Base-by-base conservation (phyloP, 35 echinoderm and acorn worm genomes). In the Ophioderma brevispina region DNA sequence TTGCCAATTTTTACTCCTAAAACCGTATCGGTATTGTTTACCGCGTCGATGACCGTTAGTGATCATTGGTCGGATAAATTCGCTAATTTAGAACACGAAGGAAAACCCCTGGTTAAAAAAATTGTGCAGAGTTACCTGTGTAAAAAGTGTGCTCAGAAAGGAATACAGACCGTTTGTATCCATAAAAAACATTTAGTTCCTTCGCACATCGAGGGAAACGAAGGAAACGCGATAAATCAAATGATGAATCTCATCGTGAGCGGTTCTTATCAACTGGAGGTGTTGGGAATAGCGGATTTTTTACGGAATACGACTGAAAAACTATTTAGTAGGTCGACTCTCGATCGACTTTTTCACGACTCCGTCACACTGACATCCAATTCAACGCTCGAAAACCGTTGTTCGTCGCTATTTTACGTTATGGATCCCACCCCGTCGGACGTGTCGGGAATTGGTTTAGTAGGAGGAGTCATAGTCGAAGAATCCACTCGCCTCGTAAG, bases 51-150 rank as follows among this genome's bases (percentile, higher is more conserved):
- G 59, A 70, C 59, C 6, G 59, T 70, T 2, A 70, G 59, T 25
- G 28, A 30, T 70, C 59, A 70, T 70, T 70, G 59, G 59, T 70
- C 59, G 59, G 59, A 70, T 25, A 70, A 70, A 70, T 70, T 70
- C n/a, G 59, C 59, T 70, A 2, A 3, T 3, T 25, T 70, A 2
- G 2, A 8, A 18, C n/a, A 70, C 28, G 10, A 30, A 70, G 28
- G 28, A 15, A 8, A 25, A 15, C 59, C 59, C 2, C 23, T 70
- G 17, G 59, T 70, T 8, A 70, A 70, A 30, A 70, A 8, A 25
- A 70, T 70, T 4, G n/a, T 30, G 28, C 59, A 70, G n/a, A 70
- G 59, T 70, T 70, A 70, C 28, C 59, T 70, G 5, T 70, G 59
- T 25, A 70, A 70, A 25, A 15, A 8, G 6, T 70, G 59, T 25